Base-by-base conservation (phyloP, 35 echinoderm and acorn worm genomes). In the Eucidaris tribuloides region DNA sequence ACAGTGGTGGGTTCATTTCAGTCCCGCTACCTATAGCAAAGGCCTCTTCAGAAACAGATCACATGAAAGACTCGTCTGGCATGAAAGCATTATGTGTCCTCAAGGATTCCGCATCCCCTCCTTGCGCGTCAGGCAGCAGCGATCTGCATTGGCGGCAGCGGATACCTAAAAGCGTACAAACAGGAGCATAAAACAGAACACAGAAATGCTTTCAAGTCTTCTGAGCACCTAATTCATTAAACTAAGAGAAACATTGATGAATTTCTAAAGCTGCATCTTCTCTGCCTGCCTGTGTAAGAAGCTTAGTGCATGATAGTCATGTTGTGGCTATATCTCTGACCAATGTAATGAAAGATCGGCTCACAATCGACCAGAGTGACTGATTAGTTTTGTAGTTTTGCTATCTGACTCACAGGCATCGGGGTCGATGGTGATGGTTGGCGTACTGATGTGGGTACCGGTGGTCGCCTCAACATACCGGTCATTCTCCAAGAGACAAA, bases 171-270 rank as follows among this genome's bases (percentile, higher is more conserved):
- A 86, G 58, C 27, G 80, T 76, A 77, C 95, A 98, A 38, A 93
- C 86, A 15, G 95, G 95, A 6, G 95, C 95, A 58, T 98, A 98
- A n/a, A 90, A 98, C 90, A 15, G 91, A 82, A 50, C 95, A 98
- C 89, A 98, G 68, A 62, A 98, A 98, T 71, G 89, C 86, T 59
- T 89, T 93, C 44, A 98, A 65, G 90, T 99, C 96, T 35, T 83
- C 80, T 0, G 96, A 93, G 62, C 96, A 98, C 68, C 93, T 77
- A 15, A 99, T 91, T 45, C n/a, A n/a, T 99, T 93, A 17, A 99
- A 90, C 20, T 93, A 79, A 33, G 95, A 90, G 48, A 89, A 93
- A 84, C 92, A 98, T 32, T 98, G 95, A 65, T 93, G 90, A 19
- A 98, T 87, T 71, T 98, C 95, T 5, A 93, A 49, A 0, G 90